Conservation (phyloP, 2,888 invertebrate genomes). For the Ypsolopha sequella region DNA sequence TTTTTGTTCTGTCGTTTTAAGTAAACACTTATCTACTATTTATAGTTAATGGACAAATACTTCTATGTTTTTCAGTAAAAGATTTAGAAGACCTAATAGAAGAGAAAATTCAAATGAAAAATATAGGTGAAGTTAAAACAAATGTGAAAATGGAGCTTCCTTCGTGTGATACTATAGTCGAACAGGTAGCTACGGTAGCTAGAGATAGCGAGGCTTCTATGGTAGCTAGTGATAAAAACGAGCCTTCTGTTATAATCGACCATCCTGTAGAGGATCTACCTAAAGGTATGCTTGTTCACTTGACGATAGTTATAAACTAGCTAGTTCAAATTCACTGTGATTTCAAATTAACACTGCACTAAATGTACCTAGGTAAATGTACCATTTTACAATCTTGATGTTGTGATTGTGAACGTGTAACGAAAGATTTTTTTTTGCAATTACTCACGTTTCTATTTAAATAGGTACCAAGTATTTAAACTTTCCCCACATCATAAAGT, state of each 20-base stretch:
- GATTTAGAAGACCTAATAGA: constrained; percentile 15
- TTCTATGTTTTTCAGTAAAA: constrained; percentile 4
- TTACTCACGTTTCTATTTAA: too few species aligned
- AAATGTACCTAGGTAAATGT: background rate
- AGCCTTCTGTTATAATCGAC: constrained; percentile 15
- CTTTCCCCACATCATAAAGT: too few species aligned
- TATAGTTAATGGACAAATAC: too few species aligned
- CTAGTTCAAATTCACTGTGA: background rate
- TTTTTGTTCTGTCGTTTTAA: too few species aligned
- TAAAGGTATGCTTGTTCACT: background rate
- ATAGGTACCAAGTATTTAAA: too few species aligned
- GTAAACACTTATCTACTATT: too few species aligned
- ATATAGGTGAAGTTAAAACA: constrained; percentile 12
- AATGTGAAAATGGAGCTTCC: constrained; percentile 42
- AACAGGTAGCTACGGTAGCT: constrained; percentile 18
- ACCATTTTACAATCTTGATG: background rate
- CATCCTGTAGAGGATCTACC: background rate
- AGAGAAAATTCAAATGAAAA: constrained; percentile 19
- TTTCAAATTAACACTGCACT: background rate
- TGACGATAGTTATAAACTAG: background rate
- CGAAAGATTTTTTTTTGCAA: too few species aligned
- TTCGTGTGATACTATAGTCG: constrained; percentile 44
- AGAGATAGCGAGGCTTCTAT: constrained; percentile 29
- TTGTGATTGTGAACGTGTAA: background rate
- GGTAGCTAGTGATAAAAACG: constrained; percentile 28